Conservation (phyloP, 2,797 vertebrate genomes). For the Amblyraja radiata region DNA sequence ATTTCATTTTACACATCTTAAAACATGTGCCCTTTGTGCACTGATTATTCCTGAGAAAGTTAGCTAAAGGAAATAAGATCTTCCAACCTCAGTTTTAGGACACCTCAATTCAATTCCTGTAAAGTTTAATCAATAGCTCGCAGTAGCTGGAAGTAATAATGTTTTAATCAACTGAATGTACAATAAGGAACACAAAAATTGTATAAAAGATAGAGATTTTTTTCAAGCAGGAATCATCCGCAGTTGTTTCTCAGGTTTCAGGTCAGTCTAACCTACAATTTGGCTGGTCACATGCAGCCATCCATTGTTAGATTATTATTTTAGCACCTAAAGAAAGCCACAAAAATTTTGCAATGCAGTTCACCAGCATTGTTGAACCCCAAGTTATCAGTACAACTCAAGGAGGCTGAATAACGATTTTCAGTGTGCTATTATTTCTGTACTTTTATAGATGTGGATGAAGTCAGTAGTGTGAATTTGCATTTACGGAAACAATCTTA, state of each 20-base stretch:
- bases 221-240: constrained; percentile 14
- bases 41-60: constrained; percentile 10
- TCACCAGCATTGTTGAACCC: neutral
- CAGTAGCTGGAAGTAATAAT: neutral
- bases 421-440: neutral
- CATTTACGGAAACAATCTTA: neutral
- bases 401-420: neutral
- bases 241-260: neutral
- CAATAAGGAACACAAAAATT: neutral
- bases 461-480: neutral
- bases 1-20: neutral
- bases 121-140: neutral
- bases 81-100: neutral
- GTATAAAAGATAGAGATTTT: neutral
- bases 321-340: neutral
- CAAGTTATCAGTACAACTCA: too few relatives aligned
- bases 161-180: constrained; percentile 5
- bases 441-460: neutral
- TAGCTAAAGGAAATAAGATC: neutral
- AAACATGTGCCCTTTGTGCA: neutral
- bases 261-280: neutral
- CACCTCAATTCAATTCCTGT: constrained; percentile 1
- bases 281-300: neutral
- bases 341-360: neutral
- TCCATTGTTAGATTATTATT: neutral